These are phyloP conservation scores for Illadopsis cleaveri DNA, from an alignment of 2,113 vertebrate species.

Conservation along the genomic window DNA sequence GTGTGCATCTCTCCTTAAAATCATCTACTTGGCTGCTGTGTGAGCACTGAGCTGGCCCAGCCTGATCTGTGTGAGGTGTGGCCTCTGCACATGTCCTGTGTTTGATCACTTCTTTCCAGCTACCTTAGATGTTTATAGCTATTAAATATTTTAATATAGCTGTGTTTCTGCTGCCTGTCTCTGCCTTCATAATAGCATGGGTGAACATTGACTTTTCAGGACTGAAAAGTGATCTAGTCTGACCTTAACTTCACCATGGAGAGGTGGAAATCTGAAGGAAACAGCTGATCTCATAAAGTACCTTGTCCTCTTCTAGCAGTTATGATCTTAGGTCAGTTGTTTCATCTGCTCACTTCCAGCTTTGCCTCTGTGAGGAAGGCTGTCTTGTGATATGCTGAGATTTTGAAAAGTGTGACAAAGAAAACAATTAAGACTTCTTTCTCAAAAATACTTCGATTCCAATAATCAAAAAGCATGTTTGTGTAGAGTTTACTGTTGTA, in stretches of 20 bases:
- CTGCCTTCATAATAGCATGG: not conserved
- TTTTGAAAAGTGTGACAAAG: not conserved
- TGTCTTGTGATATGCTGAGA: not conserved
- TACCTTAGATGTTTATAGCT: not conserved
- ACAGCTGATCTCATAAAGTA: not conserved
- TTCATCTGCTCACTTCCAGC: not conserved
- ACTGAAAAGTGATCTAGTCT: not conserved
- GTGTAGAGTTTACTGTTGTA: not conserved
- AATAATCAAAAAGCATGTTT: not conserved
- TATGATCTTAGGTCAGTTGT: not conserved
- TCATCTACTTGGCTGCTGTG: not conserved
- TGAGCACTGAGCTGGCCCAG: not conserved
- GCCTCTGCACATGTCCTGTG: not conserved
- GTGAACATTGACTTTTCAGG: not conserved
- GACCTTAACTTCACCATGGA: not conserved
- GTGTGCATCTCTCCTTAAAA: not conserved
- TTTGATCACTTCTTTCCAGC: not conserved
- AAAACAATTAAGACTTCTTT: not conserved
- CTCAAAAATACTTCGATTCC: not conserved
- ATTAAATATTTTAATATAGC: not conserved
- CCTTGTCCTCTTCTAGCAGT: not conserved
- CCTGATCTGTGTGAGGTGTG: not conserved
- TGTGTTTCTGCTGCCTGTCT: not conserved
- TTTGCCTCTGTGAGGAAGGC: not conserved
- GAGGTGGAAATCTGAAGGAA: not conserved